phyloP scores from a whole-genome alignment of 1,140 invertebrate genomes.

The Tetranychus urticae region DNA sequence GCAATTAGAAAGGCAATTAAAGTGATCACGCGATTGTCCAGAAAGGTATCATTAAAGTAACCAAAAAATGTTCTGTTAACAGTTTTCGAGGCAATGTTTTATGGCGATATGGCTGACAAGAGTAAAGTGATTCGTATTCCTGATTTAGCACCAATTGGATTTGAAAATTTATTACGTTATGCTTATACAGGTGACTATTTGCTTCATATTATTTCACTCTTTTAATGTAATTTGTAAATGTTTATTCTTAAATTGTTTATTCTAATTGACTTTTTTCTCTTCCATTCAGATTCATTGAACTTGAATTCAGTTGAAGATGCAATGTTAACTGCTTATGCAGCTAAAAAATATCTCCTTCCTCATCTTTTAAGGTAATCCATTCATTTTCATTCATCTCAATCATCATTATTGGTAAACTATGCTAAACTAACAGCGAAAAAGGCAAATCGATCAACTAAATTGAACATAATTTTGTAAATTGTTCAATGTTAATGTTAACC shows the following conservation, averaged over 20 bases:
- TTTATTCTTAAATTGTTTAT: not conserved
- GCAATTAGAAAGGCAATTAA: not conserved
- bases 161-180: slow-evolving; percentile 17
- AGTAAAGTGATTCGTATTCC: slow-evolving; percentile 17
- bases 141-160: slow-evolving; percentile 17
- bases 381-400: not conserved
- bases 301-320: slow-evolving; percentile 16
- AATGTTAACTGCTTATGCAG: slow-evolving; percentile 17
- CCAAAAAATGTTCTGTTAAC: not conserved
- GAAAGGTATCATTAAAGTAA: too few species aligned
- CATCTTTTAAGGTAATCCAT: slow-evolving; percentile 12
- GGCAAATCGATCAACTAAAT: not conserved
- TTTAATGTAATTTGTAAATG: not conserved
- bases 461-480: not conserved
- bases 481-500: not conserved
- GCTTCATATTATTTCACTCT: not conserved
- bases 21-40: too few species aligned
- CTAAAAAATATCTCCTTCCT: slow-evolving; percentile 17
- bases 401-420: too few species aligned
- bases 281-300: slow-evolving; percentile 13
- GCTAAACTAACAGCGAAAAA: not conserved
- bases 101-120: slow-evolving; percentile 18
- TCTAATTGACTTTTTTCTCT: not conserved
- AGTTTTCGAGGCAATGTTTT: slow-evolving; percentile 18
- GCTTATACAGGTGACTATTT: slow-evolving; percentile 10